A percentile compares a stretch with the other conserved stretches of the same genome.
Conservation (phyloP, 1,140 invertebrate species). For the Ruditapes philippinarum region DNA sequence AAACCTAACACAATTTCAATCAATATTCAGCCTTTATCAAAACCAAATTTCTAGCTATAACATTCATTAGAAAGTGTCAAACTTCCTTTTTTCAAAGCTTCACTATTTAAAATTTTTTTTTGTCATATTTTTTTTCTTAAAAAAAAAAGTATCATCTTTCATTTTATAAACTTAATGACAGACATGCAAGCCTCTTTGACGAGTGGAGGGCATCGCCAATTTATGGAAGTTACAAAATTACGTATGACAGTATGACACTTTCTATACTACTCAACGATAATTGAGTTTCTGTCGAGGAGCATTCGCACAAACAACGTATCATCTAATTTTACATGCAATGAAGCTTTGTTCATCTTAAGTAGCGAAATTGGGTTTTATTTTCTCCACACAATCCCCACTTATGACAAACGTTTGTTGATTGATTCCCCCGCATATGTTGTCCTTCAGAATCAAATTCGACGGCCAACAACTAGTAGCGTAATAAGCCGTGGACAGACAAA, state of each 20-base stretch:
- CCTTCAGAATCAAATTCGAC: neutral
- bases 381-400: neutral
- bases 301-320: slow-evolving; percentile 1
- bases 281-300: neutral
- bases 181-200: neutral
- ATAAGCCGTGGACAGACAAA: neutral
- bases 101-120: too few species aligned
- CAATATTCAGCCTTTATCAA: too few species aligned
- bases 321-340: slow-evolving; percentile 9
- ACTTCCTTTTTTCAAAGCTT: too few species aligned
- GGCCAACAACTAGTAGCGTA: neutral
- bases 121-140: too few species aligned
- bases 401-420: neutral
- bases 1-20: too few species aligned
- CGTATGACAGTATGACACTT: neutral
- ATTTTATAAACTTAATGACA: too few species aligned
- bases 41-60: too few species aligned
- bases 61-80: too few species aligned
- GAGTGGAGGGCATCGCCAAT: neutral
- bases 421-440: neutral
- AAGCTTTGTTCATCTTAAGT: slow-evolving; percentile 33
- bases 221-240: neutral
- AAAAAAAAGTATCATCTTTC: too few species aligned
- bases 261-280: slow-evolving; percentile 10
- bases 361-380: neutral